phyloP scores from a whole-genome alignment of 2,797 vertebrate species.

The Neopelma chrysocephalum region DNA sequence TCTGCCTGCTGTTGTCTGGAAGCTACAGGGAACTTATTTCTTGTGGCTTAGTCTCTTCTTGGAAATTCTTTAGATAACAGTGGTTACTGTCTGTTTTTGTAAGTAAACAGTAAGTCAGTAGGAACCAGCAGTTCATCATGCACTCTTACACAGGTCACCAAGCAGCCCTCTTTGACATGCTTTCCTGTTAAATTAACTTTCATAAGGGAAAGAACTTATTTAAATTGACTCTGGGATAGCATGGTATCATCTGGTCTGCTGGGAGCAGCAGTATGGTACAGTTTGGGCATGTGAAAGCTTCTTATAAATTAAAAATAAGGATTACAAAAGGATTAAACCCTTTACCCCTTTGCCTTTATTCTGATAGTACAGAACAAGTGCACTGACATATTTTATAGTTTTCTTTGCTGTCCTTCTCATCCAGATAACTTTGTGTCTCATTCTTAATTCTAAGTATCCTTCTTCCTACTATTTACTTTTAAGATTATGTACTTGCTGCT shows the following conservation, averaged over 20 bases:
- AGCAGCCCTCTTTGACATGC: neutral
- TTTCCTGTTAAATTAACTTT: neutral
- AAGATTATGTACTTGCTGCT: neutral
- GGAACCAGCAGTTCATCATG: neutral
- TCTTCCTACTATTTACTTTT: neutral
- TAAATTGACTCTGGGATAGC: neutral
- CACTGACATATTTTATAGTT: neutral
- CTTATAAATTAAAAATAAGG: neutral
- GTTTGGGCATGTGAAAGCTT: neutral
- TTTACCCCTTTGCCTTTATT: neutral
- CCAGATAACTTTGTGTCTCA: neutral
- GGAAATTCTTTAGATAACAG: neutral
- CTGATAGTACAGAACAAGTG: neutral
- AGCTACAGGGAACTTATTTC: neutral
- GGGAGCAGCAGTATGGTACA: neutral
- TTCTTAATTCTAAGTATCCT: neutral
- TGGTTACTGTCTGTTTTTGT: neutral
- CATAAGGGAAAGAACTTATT: neutral
- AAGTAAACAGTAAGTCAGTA: neutral
- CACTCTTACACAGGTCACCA: neutral
- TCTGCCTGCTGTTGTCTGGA: neutral
- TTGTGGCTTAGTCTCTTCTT: neutral
- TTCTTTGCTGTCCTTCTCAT: neutral
- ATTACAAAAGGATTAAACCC: neutral
- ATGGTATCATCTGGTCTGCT: neutral